A percentile compares a stretch with the other conserved stretches of the same genome.
phyloP scores from a whole-genome alignment of 2,797 vertebrate genomes.

The Chaetodon trifasciatus region DNA sequence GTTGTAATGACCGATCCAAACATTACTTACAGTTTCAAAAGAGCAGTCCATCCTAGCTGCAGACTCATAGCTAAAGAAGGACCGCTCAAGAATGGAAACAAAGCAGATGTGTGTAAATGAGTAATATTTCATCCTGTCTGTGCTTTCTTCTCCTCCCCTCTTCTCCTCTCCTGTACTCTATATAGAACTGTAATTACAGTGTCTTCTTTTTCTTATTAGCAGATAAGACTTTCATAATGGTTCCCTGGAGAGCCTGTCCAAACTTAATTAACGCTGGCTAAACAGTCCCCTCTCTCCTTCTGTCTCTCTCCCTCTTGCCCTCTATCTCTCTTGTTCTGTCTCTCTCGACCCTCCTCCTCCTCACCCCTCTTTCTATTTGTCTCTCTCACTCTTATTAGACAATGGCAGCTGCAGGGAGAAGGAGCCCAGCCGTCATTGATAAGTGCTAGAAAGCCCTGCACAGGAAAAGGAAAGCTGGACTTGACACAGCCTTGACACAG shows the following conservation, averaged over 20 bases:
- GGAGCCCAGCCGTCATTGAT: not conserved
- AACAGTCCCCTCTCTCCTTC: constrained; percentile 54
- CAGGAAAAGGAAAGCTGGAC: constrained; percentile 51
- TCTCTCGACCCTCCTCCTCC: not conserved
- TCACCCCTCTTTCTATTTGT: constrained; percentile 11
- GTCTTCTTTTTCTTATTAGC: constrained; percentile 79
- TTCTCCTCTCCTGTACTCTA: constrained; percentile 31
- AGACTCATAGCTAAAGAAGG: not conserved
- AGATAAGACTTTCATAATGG: constrained; percentile 79
- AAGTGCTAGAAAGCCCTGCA: constrained; percentile 22
- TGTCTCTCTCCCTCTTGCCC: not conserved
- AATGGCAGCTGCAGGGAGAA: constrained; percentile 12
- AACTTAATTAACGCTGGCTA: constrained; percentile 77
- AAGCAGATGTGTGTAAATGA: constrained; percentile 3
- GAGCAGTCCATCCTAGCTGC: not conserved
- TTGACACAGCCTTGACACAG: constrained; percentile 49
- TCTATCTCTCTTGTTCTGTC: not conserved
- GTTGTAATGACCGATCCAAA: not conserved
- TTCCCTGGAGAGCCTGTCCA: constrained; percentile 72
- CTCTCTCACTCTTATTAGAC: constrained; percentile 28
- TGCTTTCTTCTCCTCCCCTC: constrained; percentile 6
- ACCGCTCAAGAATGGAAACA: not conserved
- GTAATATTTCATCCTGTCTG: constrained; percentile 7
- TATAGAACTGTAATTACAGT: constrained; percentile 82
- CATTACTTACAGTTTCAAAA: not conserved